These are phyloP conservation scores for Crocuta crocuta DNA, from an alignment of 2,113 vertebrate genomes.

Conservation along the genomic window DNA sequence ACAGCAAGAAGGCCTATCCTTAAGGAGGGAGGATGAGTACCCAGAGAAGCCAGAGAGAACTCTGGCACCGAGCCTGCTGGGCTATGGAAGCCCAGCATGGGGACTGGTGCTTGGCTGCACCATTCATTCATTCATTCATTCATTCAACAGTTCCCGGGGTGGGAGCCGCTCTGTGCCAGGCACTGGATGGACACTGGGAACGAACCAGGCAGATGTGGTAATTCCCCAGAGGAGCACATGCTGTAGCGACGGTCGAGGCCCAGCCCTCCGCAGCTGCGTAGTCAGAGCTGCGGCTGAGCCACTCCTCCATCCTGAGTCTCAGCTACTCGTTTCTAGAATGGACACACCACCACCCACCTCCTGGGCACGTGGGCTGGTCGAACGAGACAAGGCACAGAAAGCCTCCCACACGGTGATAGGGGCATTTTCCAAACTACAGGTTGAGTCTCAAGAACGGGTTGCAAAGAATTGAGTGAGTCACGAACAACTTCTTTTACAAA, in stretches of 20 bases:
- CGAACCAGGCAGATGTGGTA: neutral
- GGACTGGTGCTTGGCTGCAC: neutral
- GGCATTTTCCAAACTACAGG: neutral
- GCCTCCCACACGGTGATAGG: neutral
- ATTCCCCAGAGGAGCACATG: neutral
- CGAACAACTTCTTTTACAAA: neutral
- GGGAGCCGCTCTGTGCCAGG: neutral
- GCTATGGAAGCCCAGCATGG: neutral
- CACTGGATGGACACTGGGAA: too few relatives aligned
- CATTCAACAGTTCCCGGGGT: neutral
- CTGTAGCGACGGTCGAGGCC: rapidly evolving
- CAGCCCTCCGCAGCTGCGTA: too few relatives aligned
- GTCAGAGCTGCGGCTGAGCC: neutral
- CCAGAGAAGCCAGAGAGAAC: neutral
- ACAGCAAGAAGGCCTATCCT: neutral
- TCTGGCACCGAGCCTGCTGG: neutral
- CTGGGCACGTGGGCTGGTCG: rapidly evolving
- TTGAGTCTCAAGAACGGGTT: neutral
- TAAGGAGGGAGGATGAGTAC: neutral
- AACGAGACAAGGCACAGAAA: neutral
- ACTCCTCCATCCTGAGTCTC: neutral
- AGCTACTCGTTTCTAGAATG: neutral
- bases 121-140: neutral
- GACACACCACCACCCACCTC: neutral
- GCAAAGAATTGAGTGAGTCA: neutral